A percentile compares a stretch with the other conserved stretches of the same genome.
These are phyloP conservation scores for Acrobasis consociella DNA, from an alignment of 2,888 invertebrate genomes.

Conservation along the genomic window DNA sequence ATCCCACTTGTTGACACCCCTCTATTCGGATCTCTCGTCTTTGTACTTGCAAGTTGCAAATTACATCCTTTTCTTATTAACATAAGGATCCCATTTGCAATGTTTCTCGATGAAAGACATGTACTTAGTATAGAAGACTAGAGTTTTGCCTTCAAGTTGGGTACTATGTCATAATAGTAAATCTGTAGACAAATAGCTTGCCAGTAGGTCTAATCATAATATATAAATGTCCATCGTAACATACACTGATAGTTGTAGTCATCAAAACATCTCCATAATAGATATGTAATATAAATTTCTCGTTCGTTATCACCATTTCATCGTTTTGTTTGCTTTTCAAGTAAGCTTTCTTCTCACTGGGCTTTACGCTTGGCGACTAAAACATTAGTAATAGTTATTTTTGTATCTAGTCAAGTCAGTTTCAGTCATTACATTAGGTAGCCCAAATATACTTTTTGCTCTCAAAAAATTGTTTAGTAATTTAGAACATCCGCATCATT, in stretches of 20 bases:
- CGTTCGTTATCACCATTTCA: background rate
- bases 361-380: slow-evolving; percentile 31
- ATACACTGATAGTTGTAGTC: background rate
- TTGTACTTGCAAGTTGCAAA: no score
- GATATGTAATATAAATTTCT: background rate
- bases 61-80: no score
- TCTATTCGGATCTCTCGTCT: background rate
- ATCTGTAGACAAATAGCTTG: no score
- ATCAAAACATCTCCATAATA: background rate
- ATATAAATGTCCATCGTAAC: background rate
- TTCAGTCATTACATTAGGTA: slow-evolving; percentile 41
- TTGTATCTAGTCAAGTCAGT: slow-evolving; percentile 38
- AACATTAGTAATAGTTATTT: slow-evolving; percentile 28
- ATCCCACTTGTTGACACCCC: background rate
- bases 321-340: background rate
- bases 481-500: slow-evolving; percentile 42
- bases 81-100: no score
- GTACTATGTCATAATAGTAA: no score
- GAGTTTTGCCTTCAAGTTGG: no score
- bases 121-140: no score
- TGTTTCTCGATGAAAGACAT: no score
- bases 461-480: slow-evolving; percentile 52
- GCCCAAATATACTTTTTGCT: slow-evolving; percentile 53
- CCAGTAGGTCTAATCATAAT: no score
- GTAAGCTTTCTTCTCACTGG: slow-evolving; percentile 25